A percentile compares a stretch with the other conserved stretches of the same genome.
phyloP scores from a whole-genome alignment of 2,888 invertebrate genomes.

The Pharmacophagus antenor region DNA sequence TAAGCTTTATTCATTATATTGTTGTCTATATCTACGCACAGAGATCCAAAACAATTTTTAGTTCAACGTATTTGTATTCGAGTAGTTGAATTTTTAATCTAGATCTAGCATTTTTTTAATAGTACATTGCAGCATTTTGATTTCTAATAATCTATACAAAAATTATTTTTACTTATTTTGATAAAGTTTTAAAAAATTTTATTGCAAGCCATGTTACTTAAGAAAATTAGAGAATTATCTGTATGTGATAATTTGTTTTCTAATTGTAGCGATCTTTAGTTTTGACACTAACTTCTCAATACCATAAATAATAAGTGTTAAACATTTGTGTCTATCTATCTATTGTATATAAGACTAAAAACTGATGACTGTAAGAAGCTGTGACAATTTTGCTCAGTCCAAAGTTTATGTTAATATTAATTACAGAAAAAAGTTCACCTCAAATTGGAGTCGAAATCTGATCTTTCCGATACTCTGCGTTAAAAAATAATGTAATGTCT shows the following conservation, averaged over 20 bases:
- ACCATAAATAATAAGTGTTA: too few species aligned
- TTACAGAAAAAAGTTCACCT: background rate
- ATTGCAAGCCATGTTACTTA: background rate
- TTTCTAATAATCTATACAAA: too few species aligned
- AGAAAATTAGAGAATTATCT: too few species aligned
- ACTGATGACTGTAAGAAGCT: too few species aligned
- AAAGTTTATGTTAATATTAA: background rate
- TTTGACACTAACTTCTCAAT: too few species aligned
- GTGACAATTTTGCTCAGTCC: too few species aligned
- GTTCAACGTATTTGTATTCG: too few species aligned
- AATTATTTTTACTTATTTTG: background rate
- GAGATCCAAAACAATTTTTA: too few species aligned
- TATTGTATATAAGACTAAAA: background rate
- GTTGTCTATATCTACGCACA: background rate
- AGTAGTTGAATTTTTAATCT: background rate
- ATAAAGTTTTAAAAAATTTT: background rate
- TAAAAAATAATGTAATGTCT: too few species aligned
- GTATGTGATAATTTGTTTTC: too few species aligned
- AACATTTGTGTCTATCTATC: background rate
- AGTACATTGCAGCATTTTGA: background rate
- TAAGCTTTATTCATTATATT: slow-evolving; percentile 2
- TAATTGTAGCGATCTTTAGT: background rate
- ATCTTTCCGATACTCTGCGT: too few species aligned
- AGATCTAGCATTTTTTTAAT: background rate
- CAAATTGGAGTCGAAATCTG: too few species aligned